Base-by-base conservation (phyloP, 2,888 invertebrate species). In the Eupithecia pulchellata region DNA sequence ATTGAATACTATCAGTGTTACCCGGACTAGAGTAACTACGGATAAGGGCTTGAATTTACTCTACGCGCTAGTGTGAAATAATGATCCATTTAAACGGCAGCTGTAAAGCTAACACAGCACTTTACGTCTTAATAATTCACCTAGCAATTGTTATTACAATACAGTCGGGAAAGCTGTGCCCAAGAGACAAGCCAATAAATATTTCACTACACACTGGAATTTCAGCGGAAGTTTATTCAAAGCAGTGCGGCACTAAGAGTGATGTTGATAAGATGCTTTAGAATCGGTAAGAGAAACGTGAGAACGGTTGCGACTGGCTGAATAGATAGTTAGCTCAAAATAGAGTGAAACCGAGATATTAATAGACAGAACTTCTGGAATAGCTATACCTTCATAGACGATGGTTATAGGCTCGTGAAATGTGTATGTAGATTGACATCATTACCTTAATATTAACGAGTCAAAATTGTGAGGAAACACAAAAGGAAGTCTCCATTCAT, bases 111-210 rank as follows among this genome's bases (percentile, higher is more conserved):
- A 73, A 76, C 75, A 75, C 75, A 75, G 79, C 78, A 81, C 77
- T 82, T 83, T 77, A 80, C 78, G 79, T 78, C 79, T 79, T 77
- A 78, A 81, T 84, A 81, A 80, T 82, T 81, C 78, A 78, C 74
- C 75, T 75, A 77, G 75, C 75, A 78, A 80, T 77, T 77, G 79
- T 81, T 81, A 84, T 80, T 80, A 79, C 77, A 79, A 79, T 78
- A 79, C 76, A 79, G 78, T 80, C 74, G 78, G 71, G 75, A 73
- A 70, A 72, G 75, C 75, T 71, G 69, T 75, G 73, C 82, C 77
- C 71, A 67, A 65, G 78, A 76, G 72, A 77, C 72, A 73, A 71
- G 73, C 67, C 73, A 66, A 77, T 78, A 75, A 75, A 77, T 78
- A 73, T 74, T 67, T 67, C 67, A 73, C 58, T 71, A 77, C 75